These are phyloP conservation scores for Petroica traversi DNA, from an alignment of 2,113 vertebrate genomes.

Conservation along the genomic window DNA sequence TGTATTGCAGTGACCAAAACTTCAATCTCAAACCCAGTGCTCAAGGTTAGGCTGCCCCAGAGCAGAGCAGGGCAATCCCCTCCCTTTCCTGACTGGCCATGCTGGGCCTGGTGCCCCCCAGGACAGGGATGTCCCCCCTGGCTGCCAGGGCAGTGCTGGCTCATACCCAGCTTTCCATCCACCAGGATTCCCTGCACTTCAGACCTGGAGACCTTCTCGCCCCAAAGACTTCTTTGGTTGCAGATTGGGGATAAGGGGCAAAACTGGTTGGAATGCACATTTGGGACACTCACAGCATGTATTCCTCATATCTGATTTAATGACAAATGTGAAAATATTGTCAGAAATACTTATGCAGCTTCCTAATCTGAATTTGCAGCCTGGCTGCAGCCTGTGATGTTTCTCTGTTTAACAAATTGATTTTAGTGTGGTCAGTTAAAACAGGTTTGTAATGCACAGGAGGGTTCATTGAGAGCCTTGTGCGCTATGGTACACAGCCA, in stretches of 20 bases:
- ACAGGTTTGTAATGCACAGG: not conserved
- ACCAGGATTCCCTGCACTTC: not conserved
- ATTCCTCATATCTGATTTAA: not conserved
- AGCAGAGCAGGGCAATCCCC: not conserved
- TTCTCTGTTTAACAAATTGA: not conserved
- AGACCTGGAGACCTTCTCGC: not conserved
- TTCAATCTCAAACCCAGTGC: not conserved
- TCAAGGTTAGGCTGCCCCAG: not conserved
- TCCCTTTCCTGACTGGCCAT: no score
- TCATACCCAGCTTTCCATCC: no score
- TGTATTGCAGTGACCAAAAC: not conserved
- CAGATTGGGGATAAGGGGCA: not conserved
- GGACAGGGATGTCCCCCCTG: not conserved
- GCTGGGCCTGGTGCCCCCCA: not conserved
- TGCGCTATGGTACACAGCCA: not conserved
- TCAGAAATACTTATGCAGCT: not conserved
- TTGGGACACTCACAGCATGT: rapidly evolving
- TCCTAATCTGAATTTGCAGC: not conserved
- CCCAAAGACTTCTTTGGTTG: not conserved
- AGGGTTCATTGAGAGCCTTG: not conserved
- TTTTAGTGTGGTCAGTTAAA: not conserved
- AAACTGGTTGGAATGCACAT: not conserved
- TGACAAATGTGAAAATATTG: not conserved
- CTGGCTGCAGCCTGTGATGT: not conserved
- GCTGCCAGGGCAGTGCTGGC: not conserved